Percentiles rank a stretch among this genome's conserved stretches.
These are phyloP conservation scores for Ligdia adustata DNA, from an alignment of 2,888 invertebrate species.

Conservation along the genomic window DNA sequence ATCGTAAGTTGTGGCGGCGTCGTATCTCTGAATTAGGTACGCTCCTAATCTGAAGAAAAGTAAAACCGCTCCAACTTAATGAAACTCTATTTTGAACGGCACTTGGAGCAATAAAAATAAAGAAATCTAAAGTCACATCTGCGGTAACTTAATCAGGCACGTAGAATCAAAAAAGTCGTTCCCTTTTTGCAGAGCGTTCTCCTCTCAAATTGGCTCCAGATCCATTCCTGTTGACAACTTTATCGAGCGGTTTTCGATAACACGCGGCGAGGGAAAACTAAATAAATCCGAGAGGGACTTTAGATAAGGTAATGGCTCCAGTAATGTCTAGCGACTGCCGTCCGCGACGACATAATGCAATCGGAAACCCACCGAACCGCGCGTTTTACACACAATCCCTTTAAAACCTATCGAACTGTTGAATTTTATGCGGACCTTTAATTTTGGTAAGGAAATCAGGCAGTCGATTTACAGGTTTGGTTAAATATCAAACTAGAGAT, in stretches of 20 bases:
- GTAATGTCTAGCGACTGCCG: constrained; percentile 78
- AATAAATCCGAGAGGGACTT: constrained; percentile 84
- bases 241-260: constrained; percentile 84
- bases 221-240: constrained; percentile 83
- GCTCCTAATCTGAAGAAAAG: background rate
- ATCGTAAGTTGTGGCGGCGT: too few relatives aligned
- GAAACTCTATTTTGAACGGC: constrained; percentile 26
- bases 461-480: constrained; percentile 5
- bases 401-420: constrained; percentile 30
- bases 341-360: constrained; percentile 74
- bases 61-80: constrained; percentile 18
- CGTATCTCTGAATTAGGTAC: background rate
- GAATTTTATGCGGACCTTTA: constrained; percentile 35
- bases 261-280: constrained; percentile 83
- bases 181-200: constrained; percentile 67
- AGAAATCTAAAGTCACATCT: constrained; percentile 43
- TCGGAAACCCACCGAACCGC: constrained; percentile 70
- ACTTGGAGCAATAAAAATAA: constrained; percentile 38
- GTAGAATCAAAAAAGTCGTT: constrained; percentile 64
- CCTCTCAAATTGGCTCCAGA: constrained; percentile 80
- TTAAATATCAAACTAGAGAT: constrained; percentile 2
- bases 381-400: constrained; percentile 51
- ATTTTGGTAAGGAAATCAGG: constrained; percentile 15
- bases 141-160: constrained; percentile 50
- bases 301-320: constrained; percentile 83